Base-by-base conservation (phyloP, 1,140 invertebrate species). In the Muscidifurax raptorellus region DNA sequence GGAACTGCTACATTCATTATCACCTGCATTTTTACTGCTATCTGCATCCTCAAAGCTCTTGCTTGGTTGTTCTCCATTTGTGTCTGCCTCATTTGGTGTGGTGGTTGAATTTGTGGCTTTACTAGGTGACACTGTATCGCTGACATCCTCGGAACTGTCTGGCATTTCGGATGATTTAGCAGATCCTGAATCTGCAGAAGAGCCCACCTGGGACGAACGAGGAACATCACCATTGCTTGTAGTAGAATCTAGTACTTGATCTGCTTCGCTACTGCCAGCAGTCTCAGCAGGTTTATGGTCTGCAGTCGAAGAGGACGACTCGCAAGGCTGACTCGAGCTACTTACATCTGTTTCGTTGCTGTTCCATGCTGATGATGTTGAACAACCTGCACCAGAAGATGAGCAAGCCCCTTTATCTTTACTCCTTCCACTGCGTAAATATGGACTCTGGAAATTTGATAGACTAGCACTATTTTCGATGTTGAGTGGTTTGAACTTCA, bases 131-230 rank as follows among this genome's bases (percentile, higher is more conserved):
- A 94, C 93, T 85, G 93, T 91, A 40, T 91, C 90, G 67, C 93
- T 92, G 47, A 93, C 91, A 87, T 95, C 94, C 59, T 91, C 94
- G 0, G 95, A 95, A 85, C 94, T 95, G 79, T 95, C 95, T 6
- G 94, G 94, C 88, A 93, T 93, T n/a, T 93, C 89, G 66, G 85
- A 88, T 47, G 83, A 87, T 81, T 92, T 91, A 25, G 72, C 30
- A 79, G 91, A 86, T 72, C 93, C 92, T 81, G 90, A 88, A 78
- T 90, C 88, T 44, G 79, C 89, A 22, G 87, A 89, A 10, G 90
- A 89, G 30, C 40, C 88, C 10, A 88, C 86, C 32, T 89, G 84
- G 22, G 88, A 84, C 36, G 86, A 85, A 72, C 89, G 89, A 7
- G 86, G 36, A 32, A 88, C 83, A 83, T 91, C 91, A 52, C 94